Evolutionary conservation across 2,888 invertebrate species (phyloP).

Genomic region (Trachelus tabidus): DNA sequence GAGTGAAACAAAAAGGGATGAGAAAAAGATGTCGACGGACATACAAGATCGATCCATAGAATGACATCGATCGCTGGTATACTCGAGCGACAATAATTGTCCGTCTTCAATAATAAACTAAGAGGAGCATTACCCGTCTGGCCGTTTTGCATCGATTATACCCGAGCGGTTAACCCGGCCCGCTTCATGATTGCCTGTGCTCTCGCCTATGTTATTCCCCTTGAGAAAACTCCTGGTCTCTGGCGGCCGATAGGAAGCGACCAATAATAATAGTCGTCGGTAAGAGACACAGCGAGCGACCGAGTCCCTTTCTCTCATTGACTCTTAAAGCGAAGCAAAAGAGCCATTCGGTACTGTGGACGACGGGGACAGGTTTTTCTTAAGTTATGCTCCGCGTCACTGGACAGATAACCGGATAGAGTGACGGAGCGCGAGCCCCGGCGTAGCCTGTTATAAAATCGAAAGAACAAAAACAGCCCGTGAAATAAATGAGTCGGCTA

Average conservation of each 20-base stretch:
- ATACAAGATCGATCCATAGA: background rate
- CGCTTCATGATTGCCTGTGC: background rate
- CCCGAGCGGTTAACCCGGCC: background rate
- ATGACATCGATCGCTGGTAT: background rate
- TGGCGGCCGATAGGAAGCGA: background rate
- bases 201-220: background rate
- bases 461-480: constrained; percentile 17
- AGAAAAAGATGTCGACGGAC: background rate
- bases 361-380: constrained; percentile 9
- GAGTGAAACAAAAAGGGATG: background rate
- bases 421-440: constrained; percentile 4
- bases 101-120: background rate
- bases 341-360: background rate
- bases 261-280: background rate
- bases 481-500: constrained; percentile 19
- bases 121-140: background rate
- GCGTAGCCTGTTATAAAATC: constrained; percentile 21
- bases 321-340: background rate
- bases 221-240: background rate
- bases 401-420: constrained; percentile 8
- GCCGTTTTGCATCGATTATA: background rate
- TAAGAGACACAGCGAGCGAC: background rate
- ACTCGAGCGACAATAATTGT: background rate
- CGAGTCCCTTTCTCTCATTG: background rate
- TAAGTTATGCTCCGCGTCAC: constrained; percentile 6